A percentile compares a stretch with the other conserved stretches of the same genome.
phyloP scores from a whole-genome alignment of 2,797 vertebrate species.

The Potorous gilbertii region DNA sequence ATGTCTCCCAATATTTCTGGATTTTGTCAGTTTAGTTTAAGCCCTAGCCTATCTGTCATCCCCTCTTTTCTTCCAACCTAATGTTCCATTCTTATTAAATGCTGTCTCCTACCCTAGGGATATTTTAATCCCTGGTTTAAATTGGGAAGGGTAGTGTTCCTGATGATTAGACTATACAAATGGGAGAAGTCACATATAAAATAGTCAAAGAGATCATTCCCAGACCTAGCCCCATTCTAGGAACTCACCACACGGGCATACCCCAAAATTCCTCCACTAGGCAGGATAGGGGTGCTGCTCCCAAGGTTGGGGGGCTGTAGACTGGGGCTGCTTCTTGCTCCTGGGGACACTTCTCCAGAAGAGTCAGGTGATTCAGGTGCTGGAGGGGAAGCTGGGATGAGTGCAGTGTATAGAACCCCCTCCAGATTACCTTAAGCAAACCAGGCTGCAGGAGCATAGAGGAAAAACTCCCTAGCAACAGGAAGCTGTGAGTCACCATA shows the following conservation, averaged over 20 bases:
- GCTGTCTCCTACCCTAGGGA: background rate
- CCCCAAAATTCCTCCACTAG: slow-evolving; percentile 76
- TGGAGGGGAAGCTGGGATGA: slow-evolving; percentile 69
- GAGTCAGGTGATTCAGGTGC: slow-evolving; percentile 78
- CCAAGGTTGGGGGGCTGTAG: slow-evolving; percentile 65
- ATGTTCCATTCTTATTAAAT: slow-evolving; percentile 26
- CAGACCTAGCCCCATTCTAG: background rate
- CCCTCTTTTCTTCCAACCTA: slow-evolving; percentile 8
- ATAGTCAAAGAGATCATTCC: slow-evolving; percentile 16
- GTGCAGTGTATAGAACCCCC: slow-evolving; percentile 53
- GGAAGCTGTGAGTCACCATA: slow-evolving; percentile 76
- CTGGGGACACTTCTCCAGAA: slow-evolving; percentile 77
- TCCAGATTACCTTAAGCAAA: slow-evolving; percentile 73
- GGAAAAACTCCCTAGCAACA: slow-evolving; percentile 76
- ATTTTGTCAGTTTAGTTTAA: slow-evolving; percentile 40
- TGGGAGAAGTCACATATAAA: slow-evolving; percentile 45
- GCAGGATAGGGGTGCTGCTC: slow-evolving; percentile 70
- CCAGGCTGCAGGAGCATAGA: slow-evolving; percentile 70
- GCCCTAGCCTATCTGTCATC: slow-evolving; percentile 9
- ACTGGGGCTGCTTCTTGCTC: slow-evolving; percentile 72
- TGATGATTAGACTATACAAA: background rate
- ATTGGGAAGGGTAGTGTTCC: slow-evolving; percentile 23
- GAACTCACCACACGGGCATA: slow-evolving; percentile 74
- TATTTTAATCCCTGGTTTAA: slow-evolving; percentile 16
- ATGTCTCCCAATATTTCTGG: slow-evolving; percentile 4